A percentile compares a stretch with the other conserved stretches of the same genome.
These are phyloP conservation scores for Arrhamphus sclerolepis DNA, from an alignment of 2,797 vertebrate genomes.

Conservation along the genomic window DNA sequence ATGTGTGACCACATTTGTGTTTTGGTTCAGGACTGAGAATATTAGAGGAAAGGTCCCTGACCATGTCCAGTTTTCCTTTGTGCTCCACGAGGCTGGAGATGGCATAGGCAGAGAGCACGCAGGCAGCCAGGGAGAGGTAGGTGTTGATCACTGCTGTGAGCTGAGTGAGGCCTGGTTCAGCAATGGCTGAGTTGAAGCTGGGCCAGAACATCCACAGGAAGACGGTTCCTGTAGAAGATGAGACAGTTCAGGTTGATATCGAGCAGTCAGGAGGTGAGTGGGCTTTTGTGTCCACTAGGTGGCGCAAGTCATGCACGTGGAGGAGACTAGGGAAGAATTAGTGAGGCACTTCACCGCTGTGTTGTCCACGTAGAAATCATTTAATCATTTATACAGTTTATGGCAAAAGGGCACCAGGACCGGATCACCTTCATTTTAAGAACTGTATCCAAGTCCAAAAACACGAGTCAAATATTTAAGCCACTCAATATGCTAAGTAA, in stretches of 20 bases:
- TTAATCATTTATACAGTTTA: too few species aligned
- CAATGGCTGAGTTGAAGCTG: conserved; percentile 95
- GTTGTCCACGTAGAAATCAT: too few species aligned
- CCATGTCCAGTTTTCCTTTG: conserved; percentile 94
- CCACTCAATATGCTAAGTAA: too few species aligned
- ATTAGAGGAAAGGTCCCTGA: conserved; percentile 61
- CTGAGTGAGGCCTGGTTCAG: conserved; percentile 44
- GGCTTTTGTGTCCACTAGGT: conserved; percentile 52
- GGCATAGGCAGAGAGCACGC: conserved; percentile 87
- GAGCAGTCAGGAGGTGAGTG: too few species aligned
- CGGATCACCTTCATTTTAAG: too few species aligned
- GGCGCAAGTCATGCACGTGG: conserved; percentile 25
- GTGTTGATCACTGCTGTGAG: conserved; percentile 89
- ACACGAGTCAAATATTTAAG: too few species aligned
- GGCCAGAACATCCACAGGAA: conserved; percentile 99
- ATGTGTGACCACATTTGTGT: background rate
- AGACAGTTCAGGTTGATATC: too few species aligned
- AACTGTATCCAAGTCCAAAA: too few species aligned
- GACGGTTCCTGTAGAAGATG: conserved; percentile 85
- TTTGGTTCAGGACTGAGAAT: background rate
- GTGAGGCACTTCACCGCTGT: background rate
- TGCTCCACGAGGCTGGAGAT: conserved; percentile 88
- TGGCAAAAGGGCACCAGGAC: too few species aligned
- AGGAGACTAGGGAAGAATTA: conserved; percentile 5
- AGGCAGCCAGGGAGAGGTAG: conserved; percentile 90